Evolutionary conservation across 2,113 vertebrate species (phyloP).

Genomic region (Anser brachyrhynchus): DNA sequence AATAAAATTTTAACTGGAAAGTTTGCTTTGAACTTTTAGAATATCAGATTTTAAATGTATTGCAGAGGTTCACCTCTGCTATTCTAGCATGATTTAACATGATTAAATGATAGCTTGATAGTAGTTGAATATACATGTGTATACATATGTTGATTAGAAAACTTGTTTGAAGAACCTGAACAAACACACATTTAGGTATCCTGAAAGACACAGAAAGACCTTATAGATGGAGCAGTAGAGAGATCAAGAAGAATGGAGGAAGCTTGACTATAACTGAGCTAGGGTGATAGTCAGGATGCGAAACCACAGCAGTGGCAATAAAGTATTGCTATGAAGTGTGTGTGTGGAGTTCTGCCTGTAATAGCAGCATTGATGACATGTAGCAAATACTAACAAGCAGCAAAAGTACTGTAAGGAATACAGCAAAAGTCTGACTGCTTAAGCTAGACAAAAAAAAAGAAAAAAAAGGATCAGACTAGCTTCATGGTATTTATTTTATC

Average conservation of each 20-base stretch:
- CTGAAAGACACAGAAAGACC: background rate
- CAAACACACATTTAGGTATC: background rate
- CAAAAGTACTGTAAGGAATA: background rate
- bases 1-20: background rate
- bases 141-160: background rate
- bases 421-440: background rate
- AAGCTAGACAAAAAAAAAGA: background rate
- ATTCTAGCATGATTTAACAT: background rate
- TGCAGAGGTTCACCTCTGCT: background rate
- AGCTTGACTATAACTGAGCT: background rate
- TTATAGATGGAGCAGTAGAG: background rate
- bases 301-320: background rate
- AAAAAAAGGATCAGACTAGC: background rate
- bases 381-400: background rate
- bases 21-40: background rate
- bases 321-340: background rate
- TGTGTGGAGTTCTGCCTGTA: background rate
- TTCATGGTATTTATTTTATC: background rate
- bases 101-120: background rate
- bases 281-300: background rate
- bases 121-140: background rate
- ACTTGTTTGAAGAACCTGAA: background rate
- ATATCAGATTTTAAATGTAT: background rate
- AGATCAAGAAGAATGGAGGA: background rate
- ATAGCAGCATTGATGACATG: background rate